Conservation (phyloP, 2,113 vertebrate genomes). For the Scopus umbretta region DNA sequence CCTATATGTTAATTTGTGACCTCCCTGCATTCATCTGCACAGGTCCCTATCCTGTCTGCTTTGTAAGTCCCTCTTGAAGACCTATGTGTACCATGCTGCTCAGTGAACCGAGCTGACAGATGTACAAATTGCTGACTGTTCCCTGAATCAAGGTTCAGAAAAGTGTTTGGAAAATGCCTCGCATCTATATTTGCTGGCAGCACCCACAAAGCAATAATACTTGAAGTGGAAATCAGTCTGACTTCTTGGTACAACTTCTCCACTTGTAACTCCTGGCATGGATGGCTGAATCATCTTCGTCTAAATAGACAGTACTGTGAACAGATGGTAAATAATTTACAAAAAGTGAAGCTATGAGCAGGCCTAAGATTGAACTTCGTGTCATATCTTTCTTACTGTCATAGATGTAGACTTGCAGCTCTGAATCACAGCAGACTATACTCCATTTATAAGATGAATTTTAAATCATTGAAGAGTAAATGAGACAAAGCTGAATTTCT, state of each 20-base stretch:
- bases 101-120: neutral
- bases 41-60: neutral
- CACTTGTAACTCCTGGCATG: slow-evolving; percentile 40
- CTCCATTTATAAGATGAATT: slow-evolving; percentile 46
- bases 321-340: slow-evolving; percentile 63
- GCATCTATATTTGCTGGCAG: neutral
- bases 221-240: slow-evolving; percentile 39
- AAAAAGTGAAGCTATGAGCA: slow-evolving; percentile 27
- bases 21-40: neutral
- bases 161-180: slow-evolving; percentile 14
- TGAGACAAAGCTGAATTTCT: slow-evolving; percentile 57
- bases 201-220: slow-evolving; percentile 6
- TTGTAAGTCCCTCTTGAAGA: neutral
- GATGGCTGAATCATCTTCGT: slow-evolving; percentile 38
- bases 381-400: slow-evolving; percentile 40
- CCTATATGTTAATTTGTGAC: neutral
- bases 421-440: slow-evolving; percentile 30
- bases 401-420: slow-evolving; percentile 13
- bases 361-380: slow-evolving; percentile 34
- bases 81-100: neutral
- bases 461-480: slow-evolving; percentile 48
- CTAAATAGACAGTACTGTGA: slow-evolving; percentile 54
- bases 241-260: slow-evolving; percentile 36
- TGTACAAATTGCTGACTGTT: slow-evolving; percentile 2
- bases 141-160: neutral